Conservation (phyloP, 2,113 vertebrate species). For the Felis catus region F.catus_Fca126_mat1.0 CM031419.1:2560501-2561000, state of each 20-base stretch:
- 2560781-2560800: too few relatives aligned
- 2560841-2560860: background rate
- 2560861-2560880: background rate
- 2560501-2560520: fast-evolving
- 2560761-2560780: background rate
- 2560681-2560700: background rate
- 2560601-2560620: fast-evolving
- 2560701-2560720: background rate
- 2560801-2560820: fast-evolving
- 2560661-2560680: fast-evolving
- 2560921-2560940: background rate
- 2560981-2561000: too few relatives aligned
- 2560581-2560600: background rate
- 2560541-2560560: background rate
- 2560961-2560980: background rate
- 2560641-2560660: fast-evolving
- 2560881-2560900: fast-evolving
- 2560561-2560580: background rate
- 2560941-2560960: background rate
- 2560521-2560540: background rate
- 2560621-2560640: fast-evolving
- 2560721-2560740: background rate
- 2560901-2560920: too few relatives aligned
- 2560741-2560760: background rate
- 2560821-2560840: fast-evolving